Conservation (phyloP, 2,113 vertebrate genomes). For the Scomber scombrus region DNA sequence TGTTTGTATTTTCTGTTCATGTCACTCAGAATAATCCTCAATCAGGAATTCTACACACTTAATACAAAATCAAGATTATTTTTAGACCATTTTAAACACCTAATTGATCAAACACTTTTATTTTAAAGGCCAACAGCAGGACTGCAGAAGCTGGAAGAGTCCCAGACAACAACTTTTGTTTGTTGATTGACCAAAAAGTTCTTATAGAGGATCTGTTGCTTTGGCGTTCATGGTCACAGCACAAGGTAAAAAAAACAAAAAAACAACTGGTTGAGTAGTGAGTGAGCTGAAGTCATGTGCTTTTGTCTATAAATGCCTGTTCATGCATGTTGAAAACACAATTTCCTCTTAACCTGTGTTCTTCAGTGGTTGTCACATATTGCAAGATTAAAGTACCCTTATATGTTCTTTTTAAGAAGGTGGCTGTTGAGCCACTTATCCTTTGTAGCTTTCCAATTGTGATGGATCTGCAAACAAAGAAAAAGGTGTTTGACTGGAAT, state of each 20-base stretch:
- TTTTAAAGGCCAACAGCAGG: conserved; percentile 67
- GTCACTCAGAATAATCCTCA: neutral
- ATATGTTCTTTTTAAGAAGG: conserved; percentile 11
- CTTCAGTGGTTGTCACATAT: neutral
- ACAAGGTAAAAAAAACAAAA: neutral
- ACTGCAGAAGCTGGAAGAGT: conserved; percentile 7
- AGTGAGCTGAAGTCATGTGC: too few species aligned
- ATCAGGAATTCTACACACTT: too few species aligned
- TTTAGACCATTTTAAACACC: too few species aligned
- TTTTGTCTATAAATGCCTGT: neutral
- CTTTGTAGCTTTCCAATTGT: conserved; percentile 66
- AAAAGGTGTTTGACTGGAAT: conserved; percentile 18
- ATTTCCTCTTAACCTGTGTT: too few species aligned
- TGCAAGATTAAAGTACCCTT: neutral
- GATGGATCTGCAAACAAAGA: conserved; percentile 72
- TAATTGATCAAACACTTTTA: neutral
- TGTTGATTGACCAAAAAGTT: neutral
- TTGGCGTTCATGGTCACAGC: conserved; percentile 7
- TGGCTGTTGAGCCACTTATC: conserved; percentile 3
- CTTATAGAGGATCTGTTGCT: accelerated
- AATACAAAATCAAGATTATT: neutral
- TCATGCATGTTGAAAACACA: neutral
- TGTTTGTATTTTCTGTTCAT: neutral
- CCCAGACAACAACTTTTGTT: conserved; percentile 37
- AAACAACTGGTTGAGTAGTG: too few species aligned